phyloP scores from a whole-genome alignment of 1,140 invertebrate genomes.

The Aphaenogaster rudis region DNA sequence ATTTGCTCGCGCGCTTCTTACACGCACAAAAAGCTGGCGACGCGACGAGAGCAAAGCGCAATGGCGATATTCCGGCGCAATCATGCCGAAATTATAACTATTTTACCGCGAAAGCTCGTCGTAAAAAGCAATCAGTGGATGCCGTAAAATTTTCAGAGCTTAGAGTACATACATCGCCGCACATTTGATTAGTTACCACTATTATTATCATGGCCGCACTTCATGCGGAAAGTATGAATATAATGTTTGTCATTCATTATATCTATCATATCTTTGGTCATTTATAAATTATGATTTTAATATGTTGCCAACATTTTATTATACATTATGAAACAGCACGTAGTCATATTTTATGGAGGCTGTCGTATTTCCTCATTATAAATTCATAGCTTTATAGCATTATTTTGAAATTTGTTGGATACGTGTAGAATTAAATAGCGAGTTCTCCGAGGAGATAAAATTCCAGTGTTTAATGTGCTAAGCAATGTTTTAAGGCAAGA shows the following conservation, averaged over 20 bases:
- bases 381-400: background rate
- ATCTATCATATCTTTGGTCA: background rate
- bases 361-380: constrained; percentile 29
- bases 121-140: constrained; percentile 22
- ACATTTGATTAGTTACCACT: constrained; percentile 12
- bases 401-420: constrained; percentile 6
- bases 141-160: background rate
- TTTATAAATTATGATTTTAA: constrained; percentile 36
- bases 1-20: constrained; percentile 54
- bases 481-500: background rate
- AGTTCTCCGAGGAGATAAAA: background rate
- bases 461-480: background rate
- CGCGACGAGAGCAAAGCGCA: constrained; percentile 30
- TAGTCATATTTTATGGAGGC: constrained; percentile 23
- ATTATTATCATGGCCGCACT: constrained; percentile 13
- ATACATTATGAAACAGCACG: background rate
- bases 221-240: background rate
- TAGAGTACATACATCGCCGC: background rate
- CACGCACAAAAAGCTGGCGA: constrained; percentile 42
- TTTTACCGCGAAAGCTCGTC: constrained; percentile 2
- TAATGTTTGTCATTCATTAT: constrained; percentile 32
- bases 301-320: background rate
- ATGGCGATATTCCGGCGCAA: constrained; percentile 38
- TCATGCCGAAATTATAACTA: constrained; percentile 49
- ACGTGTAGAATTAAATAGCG: background rate